Conservation (phyloP, 2,888 invertebrate species). For the Corbicula japonica region DNA sequence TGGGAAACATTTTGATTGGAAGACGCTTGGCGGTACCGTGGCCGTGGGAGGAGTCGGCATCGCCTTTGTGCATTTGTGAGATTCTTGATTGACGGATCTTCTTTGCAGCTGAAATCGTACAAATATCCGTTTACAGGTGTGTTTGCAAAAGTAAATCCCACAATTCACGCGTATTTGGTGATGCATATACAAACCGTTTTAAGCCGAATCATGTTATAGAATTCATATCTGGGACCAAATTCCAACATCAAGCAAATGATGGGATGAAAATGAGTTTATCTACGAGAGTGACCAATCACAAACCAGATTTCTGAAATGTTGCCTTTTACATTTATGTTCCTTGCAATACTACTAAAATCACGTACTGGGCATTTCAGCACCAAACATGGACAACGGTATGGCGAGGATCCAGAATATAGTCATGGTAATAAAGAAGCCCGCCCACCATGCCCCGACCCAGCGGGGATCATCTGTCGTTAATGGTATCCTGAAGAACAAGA, state of each 20-base stretch:
- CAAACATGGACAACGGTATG: slow-evolving; percentile 90
- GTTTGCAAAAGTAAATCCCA: too few relatives aligned
- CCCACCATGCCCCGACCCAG: slow-evolving; percentile 93
- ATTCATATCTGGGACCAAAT: too few relatives aligned
- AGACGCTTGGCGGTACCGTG: slow-evolving; percentile 51
- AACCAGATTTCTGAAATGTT: too few relatives aligned
- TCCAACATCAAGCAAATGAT: too few relatives aligned
- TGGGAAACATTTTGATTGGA: slow-evolving; percentile 64
- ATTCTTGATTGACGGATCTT: slow-evolving; percentile 67
- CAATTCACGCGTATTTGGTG: too few relatives aligned
- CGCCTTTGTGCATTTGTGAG: slow-evolving; percentile 75
- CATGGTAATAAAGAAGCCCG: slow-evolving; percentile 91
- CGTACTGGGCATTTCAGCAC: slow-evolving; percentile 89
- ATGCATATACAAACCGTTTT: too few relatives aligned
- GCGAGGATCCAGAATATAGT: slow-evolving; percentile 89
- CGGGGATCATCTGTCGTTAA: slow-evolving; percentile 90
- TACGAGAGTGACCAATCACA: too few relatives aligned
- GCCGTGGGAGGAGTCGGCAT: slow-evolving; percentile 36
- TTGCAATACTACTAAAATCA: too few relatives aligned
- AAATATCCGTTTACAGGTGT: too few relatives aligned
- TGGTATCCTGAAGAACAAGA: slow-evolving; percentile 83
- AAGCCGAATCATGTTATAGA: too few relatives aligned
- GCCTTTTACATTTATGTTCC: too few relatives aligned
- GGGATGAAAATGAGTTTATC: too few relatives aligned
- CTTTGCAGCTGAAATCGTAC: slow-evolving; percentile 70